Conservation (phyloP, 2,113 vertebrate genomes). For the Brevimyrus niger region DNA sequence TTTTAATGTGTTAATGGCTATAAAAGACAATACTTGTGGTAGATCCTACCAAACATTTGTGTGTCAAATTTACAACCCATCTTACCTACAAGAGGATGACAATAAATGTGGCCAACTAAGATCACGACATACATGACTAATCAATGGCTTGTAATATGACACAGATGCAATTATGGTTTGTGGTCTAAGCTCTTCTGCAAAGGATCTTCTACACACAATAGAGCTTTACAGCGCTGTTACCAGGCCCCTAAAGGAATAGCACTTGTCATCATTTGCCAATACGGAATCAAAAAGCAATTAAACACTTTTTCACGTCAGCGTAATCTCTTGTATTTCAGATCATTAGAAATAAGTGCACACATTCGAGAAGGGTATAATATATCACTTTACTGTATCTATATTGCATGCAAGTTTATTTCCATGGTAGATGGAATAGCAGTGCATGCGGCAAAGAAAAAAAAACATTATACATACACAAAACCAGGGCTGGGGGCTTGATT, state of each 20-base stretch:
- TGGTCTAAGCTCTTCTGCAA: slow-evolving; percentile 36
- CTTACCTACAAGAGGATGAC: not conserved
- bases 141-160: slow-evolving; percentile 47
- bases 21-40: not conserved
- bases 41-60: not conserved
- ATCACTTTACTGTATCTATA: not conserved
- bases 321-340: not conserved
- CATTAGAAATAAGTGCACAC: not conserved
- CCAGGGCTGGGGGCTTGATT: no score
- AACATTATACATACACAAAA: no score
- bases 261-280: slow-evolving; percentile 49
- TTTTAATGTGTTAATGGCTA: not conserved
- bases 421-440: not conserved
- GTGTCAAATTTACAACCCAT: not conserved
- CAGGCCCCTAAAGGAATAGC: slow-evolving; percentile 36
- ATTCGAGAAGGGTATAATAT: not conserved
- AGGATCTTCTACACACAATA: slow-evolving; percentile 27
- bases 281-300: slow-evolving; percentile 60
- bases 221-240: slow-evolving; percentile 25
- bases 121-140: slow-evolving; percentile 24
- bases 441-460: not conserved
- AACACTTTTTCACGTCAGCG: slow-evolving; percentile 28
- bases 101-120: not conserved
- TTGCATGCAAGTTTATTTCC: not conserved
- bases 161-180: slow-evolving; percentile 35